Conservation (phyloP, 2,797 vertebrate species). For the Hydrolagus colliei region DNA sequence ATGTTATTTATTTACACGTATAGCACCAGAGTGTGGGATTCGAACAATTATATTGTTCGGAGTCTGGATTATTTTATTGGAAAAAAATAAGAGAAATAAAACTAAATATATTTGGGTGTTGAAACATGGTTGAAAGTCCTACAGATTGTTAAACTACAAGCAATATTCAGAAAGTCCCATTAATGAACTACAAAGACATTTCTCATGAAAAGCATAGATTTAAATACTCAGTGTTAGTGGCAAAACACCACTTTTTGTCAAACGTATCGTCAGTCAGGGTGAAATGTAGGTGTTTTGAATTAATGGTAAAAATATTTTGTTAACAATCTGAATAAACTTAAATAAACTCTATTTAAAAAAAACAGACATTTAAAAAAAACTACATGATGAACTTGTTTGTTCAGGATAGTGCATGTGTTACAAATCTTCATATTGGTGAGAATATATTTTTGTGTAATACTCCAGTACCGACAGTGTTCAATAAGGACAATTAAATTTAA, state of each 20-base stretch:
- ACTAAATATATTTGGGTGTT: neutral
- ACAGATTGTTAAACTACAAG: neutral
- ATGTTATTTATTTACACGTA: constrained; percentile 4
- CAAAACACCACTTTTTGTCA: neutral
- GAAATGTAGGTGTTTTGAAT: too few species aligned
- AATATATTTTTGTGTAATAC: too few species aligned
- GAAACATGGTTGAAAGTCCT: constrained; percentile 3
- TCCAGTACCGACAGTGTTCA: too few species aligned
- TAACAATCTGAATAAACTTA: too few species aligned
- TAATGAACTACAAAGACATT: neutral
- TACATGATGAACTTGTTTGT: too few species aligned
- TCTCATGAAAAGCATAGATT: neutral
- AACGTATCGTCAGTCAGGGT: neutral
- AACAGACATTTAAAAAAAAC: too few species aligned
- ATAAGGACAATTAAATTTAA: too few species aligned
- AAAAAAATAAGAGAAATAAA: neutral
- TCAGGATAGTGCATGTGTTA: too few species aligned
- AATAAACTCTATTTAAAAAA: too few species aligned
- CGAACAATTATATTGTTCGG: neutral
- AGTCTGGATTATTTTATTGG: neutral
- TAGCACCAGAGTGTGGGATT: neutral
- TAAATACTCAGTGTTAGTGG: neutral
- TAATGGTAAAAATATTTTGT: too few species aligned
- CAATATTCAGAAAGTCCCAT: neutral
- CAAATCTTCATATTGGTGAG: too few species aligned